Percentiles rank a stretch among this genome's conserved stretches.
These are phyloP conservation scores for Xenopus petersii DNA, from an alignment of 2,797 vertebrate genomes.

Conservation along the genomic window DNA sequence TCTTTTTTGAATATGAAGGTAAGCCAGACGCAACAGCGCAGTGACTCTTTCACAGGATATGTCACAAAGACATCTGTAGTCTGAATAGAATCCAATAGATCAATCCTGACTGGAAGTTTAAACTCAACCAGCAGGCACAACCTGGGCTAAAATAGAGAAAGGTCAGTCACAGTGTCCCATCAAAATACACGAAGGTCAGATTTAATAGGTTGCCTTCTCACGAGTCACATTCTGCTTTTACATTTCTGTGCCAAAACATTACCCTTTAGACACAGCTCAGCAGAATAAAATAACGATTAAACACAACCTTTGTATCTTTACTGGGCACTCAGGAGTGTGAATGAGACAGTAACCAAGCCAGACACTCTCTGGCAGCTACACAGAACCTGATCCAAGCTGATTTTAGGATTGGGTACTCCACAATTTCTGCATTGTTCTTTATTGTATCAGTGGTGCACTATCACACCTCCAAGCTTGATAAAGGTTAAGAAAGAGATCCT, in stretches of 20 bases:
- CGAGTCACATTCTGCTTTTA: not conserved
- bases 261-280: not conserved
- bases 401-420: no score
- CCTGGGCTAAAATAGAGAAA: not conserved
- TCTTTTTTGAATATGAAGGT: not conserved
- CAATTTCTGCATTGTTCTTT: not conserved
- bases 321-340: not conserved
- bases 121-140: not conserved
- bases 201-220: not conserved
- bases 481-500: constrained; percentile 38
- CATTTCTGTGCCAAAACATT: not conserved
- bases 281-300: constrained; percentile 1
- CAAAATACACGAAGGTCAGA: constrained; percentile 34
- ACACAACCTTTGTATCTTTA: not conserved
- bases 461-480: constrained; percentile 9
- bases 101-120: constrained; percentile 8
- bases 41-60: no score
- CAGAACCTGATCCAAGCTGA: no score
- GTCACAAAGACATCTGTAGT: not conserved
- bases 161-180: constrained; percentile 33
- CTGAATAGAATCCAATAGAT: constrained; percentile 25
- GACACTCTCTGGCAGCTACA: no score
- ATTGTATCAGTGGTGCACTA: constrained; percentile 13
- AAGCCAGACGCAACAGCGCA: no score
- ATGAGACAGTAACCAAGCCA: not conserved